Evolutionary conservation across 1,140 invertebrate genomes (phyloP).

Genomic region (Wasmannia auropunctata): DNA sequence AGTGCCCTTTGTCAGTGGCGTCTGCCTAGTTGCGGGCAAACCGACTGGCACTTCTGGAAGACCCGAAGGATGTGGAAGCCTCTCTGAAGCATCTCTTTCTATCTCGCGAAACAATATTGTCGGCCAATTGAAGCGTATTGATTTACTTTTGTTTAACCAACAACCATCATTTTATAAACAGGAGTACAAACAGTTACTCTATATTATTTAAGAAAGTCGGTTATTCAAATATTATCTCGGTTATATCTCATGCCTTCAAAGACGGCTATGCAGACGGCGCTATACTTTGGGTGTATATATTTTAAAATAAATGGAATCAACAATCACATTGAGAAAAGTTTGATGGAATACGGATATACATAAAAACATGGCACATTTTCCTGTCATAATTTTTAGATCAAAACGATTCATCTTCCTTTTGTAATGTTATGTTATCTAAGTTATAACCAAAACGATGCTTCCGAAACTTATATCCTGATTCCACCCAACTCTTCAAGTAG

Average conservation of each 20-base stretch:
- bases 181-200: background rate
- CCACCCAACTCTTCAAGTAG: background rate
- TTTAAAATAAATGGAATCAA: background rate
- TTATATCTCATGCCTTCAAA: background rate
- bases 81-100: background rate
- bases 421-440: background rate
- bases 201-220: background rate
- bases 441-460: constrained; percentile 21
- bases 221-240: background rate
- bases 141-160: background rate
- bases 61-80: background rate
- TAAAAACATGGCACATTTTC: background rate
- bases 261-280: background rate
- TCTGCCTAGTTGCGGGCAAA: constrained; percentile 1
- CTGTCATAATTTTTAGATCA: background rate
- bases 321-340: background rate
- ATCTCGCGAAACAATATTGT: background rate
- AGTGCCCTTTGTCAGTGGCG: constrained; percentile 16
- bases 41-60: background rate
- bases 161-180: background rate
- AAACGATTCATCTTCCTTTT: background rate
- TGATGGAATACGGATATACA: background rate
- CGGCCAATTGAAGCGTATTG: background rate
- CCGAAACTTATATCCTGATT: background rate
- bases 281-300: background rate